Base-by-base conservation (phyloP, 2,888 invertebrate species). In the Agrilus biguttatus region DNA sequence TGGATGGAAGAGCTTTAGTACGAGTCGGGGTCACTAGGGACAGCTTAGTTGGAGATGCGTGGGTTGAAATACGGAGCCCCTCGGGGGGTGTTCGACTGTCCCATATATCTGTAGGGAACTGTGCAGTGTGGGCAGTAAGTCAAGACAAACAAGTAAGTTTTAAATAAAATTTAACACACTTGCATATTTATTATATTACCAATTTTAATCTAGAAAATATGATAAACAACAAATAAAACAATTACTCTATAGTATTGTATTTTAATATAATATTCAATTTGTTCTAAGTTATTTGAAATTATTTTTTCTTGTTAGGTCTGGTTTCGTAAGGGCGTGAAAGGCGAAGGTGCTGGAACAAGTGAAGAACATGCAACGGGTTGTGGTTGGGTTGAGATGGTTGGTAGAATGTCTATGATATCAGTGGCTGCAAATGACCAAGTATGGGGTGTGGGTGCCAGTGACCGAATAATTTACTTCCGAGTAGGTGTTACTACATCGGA, bases 321-420 rank as follows among this genome's bases (percentile, higher is more conserved):
- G 90, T 92, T 90, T 60, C 73, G 91, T 52, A 83, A 86, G 65
- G 78, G 76, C 48, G 67, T 81, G 50, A 75, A 81, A 68, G 77
- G 83, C 40, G 77, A 80, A 61, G 72, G 69, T 34, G 74, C 81
- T 17, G 83, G 85, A 5, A 70, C 75, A 46, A 82, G 80, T 54
- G 85, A 85, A 63, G 77, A 80, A 59, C 71, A 82, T 45, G 84
- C 87, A 8, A 79, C 78, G 55, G 90, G 90, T 5, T 80, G 73
- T 57, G 83, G 84, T 21, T 92, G 92, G 92, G 77, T 91, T 23
- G 86, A 89, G 71, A 89, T 92, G 75, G 81, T 87, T 47, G 89
- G 87, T 37, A 78, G 80, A 61, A 84, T 92, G 77, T 74, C 78
- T 17, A 73, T 83, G 58, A 73, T 92, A 38, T 83, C 88, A n/a